Evolutionary conservation across 2,113 vertebrate genomes (phyloP).

Genomic region (Sebastes fasciatus): DNA sequence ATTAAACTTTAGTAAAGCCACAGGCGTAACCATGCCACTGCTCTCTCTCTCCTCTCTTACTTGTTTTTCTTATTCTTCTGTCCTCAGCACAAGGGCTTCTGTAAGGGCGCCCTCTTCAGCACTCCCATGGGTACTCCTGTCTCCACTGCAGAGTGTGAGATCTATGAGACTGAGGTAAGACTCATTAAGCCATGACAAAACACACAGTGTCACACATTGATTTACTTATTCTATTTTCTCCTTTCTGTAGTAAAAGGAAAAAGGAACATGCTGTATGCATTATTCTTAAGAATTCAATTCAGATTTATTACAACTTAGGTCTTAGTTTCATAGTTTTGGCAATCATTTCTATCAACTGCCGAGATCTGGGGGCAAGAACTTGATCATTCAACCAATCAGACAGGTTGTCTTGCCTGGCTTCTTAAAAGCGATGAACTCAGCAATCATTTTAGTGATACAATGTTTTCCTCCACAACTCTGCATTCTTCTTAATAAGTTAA

Average conservation of each 20-base stretch:
- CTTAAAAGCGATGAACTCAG: background rate
- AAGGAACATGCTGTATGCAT: background rate
- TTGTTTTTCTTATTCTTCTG: background rate
- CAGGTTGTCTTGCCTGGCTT: background rate
- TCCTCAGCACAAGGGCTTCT: conserved; percentile 84
- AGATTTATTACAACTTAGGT: too few relatives aligned
- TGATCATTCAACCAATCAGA: background rate
- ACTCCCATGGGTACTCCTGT: fast-evolving
- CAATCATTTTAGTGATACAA: background rate
- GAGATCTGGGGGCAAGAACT: background rate
- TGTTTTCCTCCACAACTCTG: background rate
- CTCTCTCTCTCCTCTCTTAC: background rate
- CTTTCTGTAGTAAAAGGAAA: background rate
- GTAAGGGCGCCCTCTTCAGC: conserved; percentile 53
- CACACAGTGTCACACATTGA: background rate
- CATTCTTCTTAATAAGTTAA: background rate
- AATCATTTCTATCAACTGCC: background rate
- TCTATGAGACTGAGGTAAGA: conserved; percentile 83
- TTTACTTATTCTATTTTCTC: background rate
- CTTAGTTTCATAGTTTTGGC: background rate
- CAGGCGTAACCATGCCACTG: background rate
- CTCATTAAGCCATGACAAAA: background rate
- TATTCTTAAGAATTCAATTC: background rate
- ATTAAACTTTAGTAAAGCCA: background rate
- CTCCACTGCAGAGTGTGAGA: conserved; percentile 64